Base-by-base conservation (phyloP, 2,113 vertebrate genomes). In the Phasianus colchicus region DNA sequence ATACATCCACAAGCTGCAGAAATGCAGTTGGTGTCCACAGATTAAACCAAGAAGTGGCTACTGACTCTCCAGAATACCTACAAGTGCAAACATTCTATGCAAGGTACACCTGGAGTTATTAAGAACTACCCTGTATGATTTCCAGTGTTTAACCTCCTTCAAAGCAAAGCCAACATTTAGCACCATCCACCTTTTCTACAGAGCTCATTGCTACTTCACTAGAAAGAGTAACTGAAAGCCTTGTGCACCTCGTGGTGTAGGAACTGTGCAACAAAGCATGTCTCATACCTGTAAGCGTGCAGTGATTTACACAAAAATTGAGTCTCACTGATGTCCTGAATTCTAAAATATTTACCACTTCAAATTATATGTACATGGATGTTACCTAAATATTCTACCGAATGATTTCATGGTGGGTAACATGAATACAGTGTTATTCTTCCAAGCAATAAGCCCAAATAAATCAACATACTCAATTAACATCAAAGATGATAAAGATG, bases 331-430 rank as follows among this genome's bases (percentile, higher is more conserved):
- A 22, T 80, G 32, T 32, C 25, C 66, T 73, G 57, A 32, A 63
- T 38, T 52, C 14, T 32, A 40, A 63, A 84, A 16, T 22, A 54
- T 82, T 66, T 52, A 52, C 4, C 25, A 34, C 12, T 60, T 60
- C 22, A 30, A 36, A 47, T 36, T 57, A 83, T 43, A 52, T 0
- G 1, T 19, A 45, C 2, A 3, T 1, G 1, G 40, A 18, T 6
- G 48, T 81, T 11, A 54, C 45, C 20, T 21, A 74, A 86, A 66
- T 5, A 34, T 36, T 47, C 30, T 5, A 43, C 24, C 27, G 20
- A 66, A 88, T 66, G 4, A 48, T 66, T 88, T 83, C 50, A 29
- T 0, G 0, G 17, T 47, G 57, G 16, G 13, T 61, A 83, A 58
- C 0, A 60, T 14, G 0, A 65, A 69, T 10, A 32, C 61, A 32